phyloP scores from a whole-genome alignment of 2,113 vertebrate genomes.

The Scalopus aquaticus region DNA sequence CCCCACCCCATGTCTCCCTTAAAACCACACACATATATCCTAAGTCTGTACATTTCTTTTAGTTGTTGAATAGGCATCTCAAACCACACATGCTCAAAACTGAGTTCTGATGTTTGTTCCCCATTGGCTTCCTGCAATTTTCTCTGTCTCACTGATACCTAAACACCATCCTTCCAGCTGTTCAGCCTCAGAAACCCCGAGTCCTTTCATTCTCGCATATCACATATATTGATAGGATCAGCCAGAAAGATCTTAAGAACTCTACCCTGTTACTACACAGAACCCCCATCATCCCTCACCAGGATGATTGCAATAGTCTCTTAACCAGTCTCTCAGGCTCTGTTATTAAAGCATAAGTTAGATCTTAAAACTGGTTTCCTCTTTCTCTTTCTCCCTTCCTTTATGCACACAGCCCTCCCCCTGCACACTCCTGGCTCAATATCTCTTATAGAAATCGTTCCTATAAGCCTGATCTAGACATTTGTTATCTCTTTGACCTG shows the following conservation, averaged over 20 bases:
- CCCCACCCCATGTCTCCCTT: neutral
- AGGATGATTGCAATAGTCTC: neutral
- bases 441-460: neutral
- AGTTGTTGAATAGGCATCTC: neutral
- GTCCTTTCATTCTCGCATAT: constrained; percentile 11
- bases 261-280: neutral
- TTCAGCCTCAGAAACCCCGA: neutral
- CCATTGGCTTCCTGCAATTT: neutral
- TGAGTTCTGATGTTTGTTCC: neutral
- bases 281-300: neutral
- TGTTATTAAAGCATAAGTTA: neutral
- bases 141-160: neutral
- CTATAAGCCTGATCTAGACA: neutral
- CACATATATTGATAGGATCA: neutral
- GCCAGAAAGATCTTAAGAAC: neutral
- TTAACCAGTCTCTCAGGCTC: neutral
- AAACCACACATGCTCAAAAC: neutral
- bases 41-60: neutral
- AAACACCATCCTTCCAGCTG: neutral
- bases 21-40: neutral
- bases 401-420: neutral
- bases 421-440: neutral
- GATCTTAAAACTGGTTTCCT: neutral
- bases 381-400: neutral
- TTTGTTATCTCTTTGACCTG: neutral